Evolutionary conservation across 1,140 invertebrate genomes (phyloP), one percentile per base, ranked within the genome.

Genomic region (Trypoxylus dichotomus): DNA sequence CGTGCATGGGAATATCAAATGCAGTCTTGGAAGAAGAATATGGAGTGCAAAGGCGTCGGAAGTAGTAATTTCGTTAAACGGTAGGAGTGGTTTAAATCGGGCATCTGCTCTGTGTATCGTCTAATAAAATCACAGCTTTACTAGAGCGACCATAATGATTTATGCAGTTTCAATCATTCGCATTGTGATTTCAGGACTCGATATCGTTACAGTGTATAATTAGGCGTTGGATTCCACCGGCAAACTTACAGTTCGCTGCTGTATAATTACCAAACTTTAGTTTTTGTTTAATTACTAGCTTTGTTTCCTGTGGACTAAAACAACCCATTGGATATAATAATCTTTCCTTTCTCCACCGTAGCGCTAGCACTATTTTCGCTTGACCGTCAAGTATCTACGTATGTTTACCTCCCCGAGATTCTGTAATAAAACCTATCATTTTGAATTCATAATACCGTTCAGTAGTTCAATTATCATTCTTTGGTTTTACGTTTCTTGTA

Each of bases 101-200:
- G 72, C 72, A 74, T 74, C 72, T 74, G 72, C 29, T 74, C 72
- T 74, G 13, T 74, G 41, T 74, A 74, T 74, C 72, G 72, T 74
- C 72, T 74, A 74, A 74, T 74, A 37, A 74, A 74, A 74, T 74
- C 72, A 74, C 72, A 43, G 72, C 41, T 74, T 43, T 29, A 41
- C 27, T 24, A 74, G 19, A n/a, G 32, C 72, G 29, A 74, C 72
- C 72, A 74, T 43, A 15, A 74, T 74, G 72, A 74, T 74, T 74
- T 74, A 74, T 74, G 72, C 72, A 74, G 72, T 74, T 74, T 74
- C 72, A 74, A 74, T 74, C 72, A 74, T 74, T 74, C 72, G 72
- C 72, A 74, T 74, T 74, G 72, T 74, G 41, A 74, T 74, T 74
- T 74, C 72, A 74, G 72, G 41, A 37, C 72, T 74, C 72, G 72